Evolutionary conservation across 2,888 invertebrate genomes (phyloP).

Genomic region (Scaptodrosophila latifasciaeformis): DNA sequence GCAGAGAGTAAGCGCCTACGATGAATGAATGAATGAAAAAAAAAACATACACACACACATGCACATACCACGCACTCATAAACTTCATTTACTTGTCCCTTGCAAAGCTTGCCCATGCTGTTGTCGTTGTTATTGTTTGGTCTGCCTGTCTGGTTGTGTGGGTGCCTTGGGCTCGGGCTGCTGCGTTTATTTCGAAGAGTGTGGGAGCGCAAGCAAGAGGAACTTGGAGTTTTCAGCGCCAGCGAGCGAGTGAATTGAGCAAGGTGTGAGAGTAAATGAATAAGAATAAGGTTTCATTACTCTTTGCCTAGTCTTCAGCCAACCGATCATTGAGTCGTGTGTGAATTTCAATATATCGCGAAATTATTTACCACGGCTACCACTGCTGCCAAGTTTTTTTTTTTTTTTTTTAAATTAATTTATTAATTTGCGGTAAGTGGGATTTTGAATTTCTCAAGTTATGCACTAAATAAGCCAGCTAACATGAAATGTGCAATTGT

Average conservation of each 20-base stretch:
- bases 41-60: not conserved
- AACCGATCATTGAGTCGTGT: constrained; percentile 14
- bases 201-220: constrained; percentile 15
- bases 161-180: not conserved
- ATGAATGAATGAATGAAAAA: not conserved
- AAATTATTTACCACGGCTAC: constrained; percentile 35
- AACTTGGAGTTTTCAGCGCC: constrained; percentile 37
- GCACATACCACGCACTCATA: too few species aligned
- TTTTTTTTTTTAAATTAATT: constrained; percentile 62
- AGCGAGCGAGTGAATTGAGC: constrained; percentile 8
- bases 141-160: constrained; percentile 5
- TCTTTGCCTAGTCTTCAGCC: too few species aligned
- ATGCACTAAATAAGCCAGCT: constrained; percentile 48
- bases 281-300: not conserved
- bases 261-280: not conserved
- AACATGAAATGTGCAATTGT: constrained; percentile 32
- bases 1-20: not conserved
- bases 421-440: too few species aligned
- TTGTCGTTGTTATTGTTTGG: constrained; percentile 1
- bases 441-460: constrained; percentile 39
- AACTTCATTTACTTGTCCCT: too few species aligned
- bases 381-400: too few species aligned
- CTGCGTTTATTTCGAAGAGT: not conserved
- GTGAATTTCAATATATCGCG: constrained; percentile 45
- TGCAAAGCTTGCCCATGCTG: not conserved